Evolutionary conservation across 2,797 vertebrate genomes (phyloP).

Genomic region (Vultur gryphus): DNA sequence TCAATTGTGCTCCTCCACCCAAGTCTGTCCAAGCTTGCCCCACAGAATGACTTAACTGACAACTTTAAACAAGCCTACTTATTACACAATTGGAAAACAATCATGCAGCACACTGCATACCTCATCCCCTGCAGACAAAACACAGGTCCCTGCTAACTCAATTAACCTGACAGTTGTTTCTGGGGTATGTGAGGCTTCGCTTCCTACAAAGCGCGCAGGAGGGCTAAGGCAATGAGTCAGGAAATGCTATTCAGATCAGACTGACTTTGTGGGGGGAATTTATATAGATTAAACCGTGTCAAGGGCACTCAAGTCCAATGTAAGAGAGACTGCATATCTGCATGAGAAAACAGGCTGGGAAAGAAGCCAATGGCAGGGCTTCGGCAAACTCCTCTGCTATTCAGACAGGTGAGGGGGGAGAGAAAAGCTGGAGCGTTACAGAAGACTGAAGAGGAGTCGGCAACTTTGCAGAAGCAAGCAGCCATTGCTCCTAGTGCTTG

Average conservation of each 20-base stretch:
- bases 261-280: background rate
- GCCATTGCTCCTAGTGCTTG: background rate
- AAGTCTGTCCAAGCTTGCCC: background rate
- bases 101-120: fast-evolving
- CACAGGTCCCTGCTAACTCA: background rate
- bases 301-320: background rate
- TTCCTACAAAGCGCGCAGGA: background rate
- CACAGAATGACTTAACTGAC: background rate
- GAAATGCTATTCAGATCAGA: background rate
- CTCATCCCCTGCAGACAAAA: background rate
- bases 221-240: background rate
- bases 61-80: background rate
- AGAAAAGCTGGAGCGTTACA: background rate
- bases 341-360: background rate
- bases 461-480: background rate
- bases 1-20: background rate
- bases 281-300: background rate
- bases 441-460: background rate
- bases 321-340: background rate
- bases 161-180: background rate
- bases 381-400: background rate
- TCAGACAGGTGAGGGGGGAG: background rate
- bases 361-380: background rate
- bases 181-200: background rate
- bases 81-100: background rate